Conservation (phyloP, 1,140 invertebrate genomes). For the Sminthurides bifidus region DNA sequence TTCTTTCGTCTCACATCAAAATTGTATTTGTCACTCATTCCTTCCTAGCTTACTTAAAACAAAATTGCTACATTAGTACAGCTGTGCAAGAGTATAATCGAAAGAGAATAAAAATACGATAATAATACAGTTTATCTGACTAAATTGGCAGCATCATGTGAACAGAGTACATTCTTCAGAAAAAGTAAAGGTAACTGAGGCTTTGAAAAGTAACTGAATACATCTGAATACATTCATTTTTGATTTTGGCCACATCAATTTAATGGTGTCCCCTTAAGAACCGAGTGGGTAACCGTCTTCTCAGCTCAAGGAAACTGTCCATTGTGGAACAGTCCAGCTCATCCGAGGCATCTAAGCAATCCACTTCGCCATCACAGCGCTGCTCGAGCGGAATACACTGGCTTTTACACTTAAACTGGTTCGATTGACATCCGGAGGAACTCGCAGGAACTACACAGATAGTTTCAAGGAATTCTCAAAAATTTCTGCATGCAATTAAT, state of each 20-base stretch:
- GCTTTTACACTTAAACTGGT: conserved; percentile 49
- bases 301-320: not conserved
- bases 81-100: no score
- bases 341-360: conserved; percentile 59
- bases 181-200: no score
- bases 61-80: no score
- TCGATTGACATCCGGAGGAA: conserved; percentile 23
- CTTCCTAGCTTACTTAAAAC: no score
- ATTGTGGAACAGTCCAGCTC: not conserved
- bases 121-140: no score
- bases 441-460: not conserved
- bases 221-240: not conserved
- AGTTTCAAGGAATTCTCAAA: not conserved
- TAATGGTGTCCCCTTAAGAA: conserved; percentile 1
- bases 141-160: no score
- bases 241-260: not conserved
- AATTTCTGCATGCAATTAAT: no score
- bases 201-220: not conserved
- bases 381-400: conserved; percentile 48
- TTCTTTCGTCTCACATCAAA: no score
- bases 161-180: no score
- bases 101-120: no score
- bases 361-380: conserved; percentile 53
- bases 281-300: not conserved
- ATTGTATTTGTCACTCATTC: no score